Percentiles rank a stretch among this genome's conserved stretches.
phyloP scores from a whole-genome alignment of 35 echinoderm and acorn worm genomes.

The Anneissia japonica region DNA sequence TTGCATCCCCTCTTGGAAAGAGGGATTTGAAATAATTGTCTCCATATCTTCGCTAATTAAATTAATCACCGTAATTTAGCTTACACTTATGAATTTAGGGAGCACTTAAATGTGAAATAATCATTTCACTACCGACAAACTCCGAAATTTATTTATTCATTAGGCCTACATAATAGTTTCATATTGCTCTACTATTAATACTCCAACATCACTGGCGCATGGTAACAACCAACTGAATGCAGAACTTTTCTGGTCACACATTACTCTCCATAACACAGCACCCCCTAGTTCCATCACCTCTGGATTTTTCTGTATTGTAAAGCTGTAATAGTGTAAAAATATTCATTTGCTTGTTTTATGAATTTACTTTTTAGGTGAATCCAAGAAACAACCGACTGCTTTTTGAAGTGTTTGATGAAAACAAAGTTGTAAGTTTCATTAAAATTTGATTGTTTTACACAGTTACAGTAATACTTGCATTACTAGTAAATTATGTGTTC shows the following conservation, averaged over 20 bases:
- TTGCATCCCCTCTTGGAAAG: too few relatives aligned
- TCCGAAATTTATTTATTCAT: too few relatives aligned
- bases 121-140: too few relatives aligned
- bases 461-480: too few relatives aligned
- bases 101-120: too few relatives aligned
- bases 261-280: background rate
- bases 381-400: constrained; percentile 68
- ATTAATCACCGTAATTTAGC: too few relatives aligned
- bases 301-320: background rate
- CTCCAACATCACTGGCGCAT: background rate
- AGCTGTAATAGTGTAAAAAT: background rate
- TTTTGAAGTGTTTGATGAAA: constrained; percentile 99
- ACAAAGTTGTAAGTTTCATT: constrained; percentile 73
- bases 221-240: background rate
- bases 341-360: background rate
- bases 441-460: background rate
- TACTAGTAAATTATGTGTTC: too few relatives aligned
- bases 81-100: too few relatives aligned
- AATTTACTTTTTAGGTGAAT: constrained; percentile 29
- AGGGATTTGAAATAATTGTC: too few relatives aligned
- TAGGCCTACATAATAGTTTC: too few relatives aligned
- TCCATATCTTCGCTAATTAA: too few relatives aligned
- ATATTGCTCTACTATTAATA: background rate
- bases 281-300: background rate
- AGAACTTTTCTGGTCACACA: background rate